phyloP scores from a whole-genome alignment of 2,797 vertebrate species.

The Myotis findleyi region DNA sequence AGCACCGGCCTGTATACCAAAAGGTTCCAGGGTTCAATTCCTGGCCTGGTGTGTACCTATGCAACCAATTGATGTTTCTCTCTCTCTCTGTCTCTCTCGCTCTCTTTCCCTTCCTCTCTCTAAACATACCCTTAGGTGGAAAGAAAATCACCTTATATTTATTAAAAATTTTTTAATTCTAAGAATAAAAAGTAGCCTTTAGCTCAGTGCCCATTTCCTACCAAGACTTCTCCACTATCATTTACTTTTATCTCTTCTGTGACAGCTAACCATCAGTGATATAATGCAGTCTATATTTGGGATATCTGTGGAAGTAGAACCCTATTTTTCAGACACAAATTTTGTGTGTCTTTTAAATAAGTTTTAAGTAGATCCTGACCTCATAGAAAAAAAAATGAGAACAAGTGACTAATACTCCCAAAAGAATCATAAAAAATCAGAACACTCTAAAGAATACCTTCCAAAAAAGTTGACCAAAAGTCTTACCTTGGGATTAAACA shows the following conservation, averaged over 20 bases:
- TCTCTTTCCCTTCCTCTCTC: background rate
- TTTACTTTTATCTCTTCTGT: background rate
- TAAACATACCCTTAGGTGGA: background rate
- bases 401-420: conserved; percentile 43
- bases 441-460: conserved; percentile 31
- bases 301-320: background rate
- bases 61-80: background rate
- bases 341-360: conserved; percentile 53
- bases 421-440: conserved; percentile 61
- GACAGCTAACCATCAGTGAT: background rate
- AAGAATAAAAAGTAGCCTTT: background rate
- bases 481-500: background rate
- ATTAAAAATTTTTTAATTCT: background rate
- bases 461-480: conserved; percentile 40
- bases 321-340: conserved; percentile 26
- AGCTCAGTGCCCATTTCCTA: background rate
- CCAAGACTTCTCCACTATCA: background rate
- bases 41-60: background rate
- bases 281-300: background rate
- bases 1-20: background rate
- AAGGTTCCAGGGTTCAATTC: background rate
- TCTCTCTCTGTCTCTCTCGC: too few relatives aligned
- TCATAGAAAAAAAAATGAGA: conserved; percentile 46
- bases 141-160: background rate
- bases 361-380: conserved; percentile 49